Evolutionary conservation across 2,113 vertebrate species (phyloP).

Genomic region (Vulpes vulpes): DNA sequence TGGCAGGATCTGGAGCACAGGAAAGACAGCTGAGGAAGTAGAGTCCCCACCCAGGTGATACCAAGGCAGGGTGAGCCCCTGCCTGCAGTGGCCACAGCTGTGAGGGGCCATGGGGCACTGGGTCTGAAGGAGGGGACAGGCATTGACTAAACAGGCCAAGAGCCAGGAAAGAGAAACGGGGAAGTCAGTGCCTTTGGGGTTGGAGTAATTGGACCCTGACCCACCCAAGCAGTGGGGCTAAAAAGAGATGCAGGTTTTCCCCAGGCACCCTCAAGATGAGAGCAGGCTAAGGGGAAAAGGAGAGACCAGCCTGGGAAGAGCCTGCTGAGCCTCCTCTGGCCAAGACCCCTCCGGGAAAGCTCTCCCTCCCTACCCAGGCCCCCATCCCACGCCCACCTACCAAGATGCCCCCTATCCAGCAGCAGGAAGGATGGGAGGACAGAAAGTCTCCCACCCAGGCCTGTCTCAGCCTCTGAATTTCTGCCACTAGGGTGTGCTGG

Average conservation of each 20-base stretch:
- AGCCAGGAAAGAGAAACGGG: not conserved
- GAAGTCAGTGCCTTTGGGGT: not conserved
- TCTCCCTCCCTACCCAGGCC: not conserved
- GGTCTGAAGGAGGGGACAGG: not conserved
- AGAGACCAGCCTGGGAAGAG: not conserved
- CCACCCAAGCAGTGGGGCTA: not conserved
- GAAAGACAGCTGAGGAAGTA: not conserved
- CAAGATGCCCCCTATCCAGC: not conserved
- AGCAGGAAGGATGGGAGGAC: not conserved
- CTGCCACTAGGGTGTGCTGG: not conserved
- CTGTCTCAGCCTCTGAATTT: not conserved
- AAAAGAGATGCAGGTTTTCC: not conserved
- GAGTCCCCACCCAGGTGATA: not conserved
- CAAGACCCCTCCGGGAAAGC: not conserved
- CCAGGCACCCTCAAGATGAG: not conserved
- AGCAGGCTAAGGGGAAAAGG: not conserved
- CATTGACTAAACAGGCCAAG: not conserved
- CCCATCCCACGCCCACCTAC: not conserved
- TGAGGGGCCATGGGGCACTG: fast-evolving
- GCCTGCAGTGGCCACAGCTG: not conserved
- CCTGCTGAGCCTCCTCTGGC: not conserved
- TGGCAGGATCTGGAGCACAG: not conserved
- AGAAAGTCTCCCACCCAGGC: not conserved
- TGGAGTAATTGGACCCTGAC: not conserved
- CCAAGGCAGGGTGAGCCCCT: not conserved